phyloP scores from a whole-genome alignment of 1,140 invertebrate genomes.

The Heliconius eleuchia region DNA sequence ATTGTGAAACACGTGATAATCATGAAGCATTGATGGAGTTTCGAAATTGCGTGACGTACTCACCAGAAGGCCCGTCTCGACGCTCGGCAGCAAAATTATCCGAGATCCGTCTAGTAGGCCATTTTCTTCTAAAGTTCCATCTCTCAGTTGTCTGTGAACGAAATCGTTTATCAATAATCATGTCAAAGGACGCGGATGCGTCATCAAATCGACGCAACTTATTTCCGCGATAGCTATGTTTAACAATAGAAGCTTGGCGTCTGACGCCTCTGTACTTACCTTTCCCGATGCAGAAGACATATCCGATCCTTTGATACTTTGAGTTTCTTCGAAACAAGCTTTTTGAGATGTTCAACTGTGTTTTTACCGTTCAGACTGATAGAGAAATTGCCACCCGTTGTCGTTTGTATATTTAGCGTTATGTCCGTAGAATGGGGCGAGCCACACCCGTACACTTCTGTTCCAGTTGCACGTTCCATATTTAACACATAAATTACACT shows the following conservation, averaged over 20 bases:
- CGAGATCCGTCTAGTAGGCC: slow-evolving; percentile 92
- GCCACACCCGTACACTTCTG: slow-evolving; percentile 85
- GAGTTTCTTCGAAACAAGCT: slow-evolving; percentile 93
- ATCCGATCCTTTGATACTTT: slow-evolving; percentile 96
- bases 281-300: slow-evolving; percentile 94
- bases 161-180: slow-evolving; percentile 64
- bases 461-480: slow-evolving; percentile 78
- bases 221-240: slow-evolving; percentile 79
- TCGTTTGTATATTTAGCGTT: slow-evolving; percentile 92
- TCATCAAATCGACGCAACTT: slow-evolving; percentile 79
- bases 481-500: slow-evolving; percentile 77
- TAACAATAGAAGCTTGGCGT: slow-evolving; percentile 80
- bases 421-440: slow-evolving; percentile 84
- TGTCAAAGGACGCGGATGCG: slow-evolving; percentile 77
- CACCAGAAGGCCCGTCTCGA: slow-evolving; percentile 96
- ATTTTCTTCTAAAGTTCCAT: slow-evolving; percentile 93
- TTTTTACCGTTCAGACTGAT: slow-evolving; percentile 89
- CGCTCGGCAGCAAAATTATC: slow-evolving; percentile 94
- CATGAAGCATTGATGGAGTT: slow-evolving; percentile 54
- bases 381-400: slow-evolving; percentile 94
- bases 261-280: slow-evolving; percentile 84
- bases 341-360: slow-evolving; percentile 93
- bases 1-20: slow-evolving; percentile 76
- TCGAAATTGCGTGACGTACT: slow-evolving; percentile 81
- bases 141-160: slow-evolving; percentile 90